A percentile compares a stretch with the other conserved stretches of the same genome.
Conservation (phyloP, 2,113 vertebrate genomes). For the Morone chrysops region DNA sequence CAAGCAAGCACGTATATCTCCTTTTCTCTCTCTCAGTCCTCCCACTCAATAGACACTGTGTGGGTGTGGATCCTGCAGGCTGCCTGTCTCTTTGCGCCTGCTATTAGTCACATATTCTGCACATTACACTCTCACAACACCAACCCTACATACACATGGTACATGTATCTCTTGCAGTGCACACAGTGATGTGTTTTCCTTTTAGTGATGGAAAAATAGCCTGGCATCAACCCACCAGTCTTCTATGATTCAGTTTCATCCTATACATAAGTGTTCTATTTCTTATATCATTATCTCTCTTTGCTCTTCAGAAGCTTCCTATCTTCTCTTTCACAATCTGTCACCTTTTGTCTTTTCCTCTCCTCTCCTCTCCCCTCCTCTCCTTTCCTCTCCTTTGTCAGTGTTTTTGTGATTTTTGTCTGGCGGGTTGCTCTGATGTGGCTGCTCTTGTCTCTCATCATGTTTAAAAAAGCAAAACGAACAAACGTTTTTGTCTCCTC, state of each 20-base stretch:
- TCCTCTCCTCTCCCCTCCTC: not conserved
- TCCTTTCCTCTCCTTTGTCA: constrained; percentile 14
- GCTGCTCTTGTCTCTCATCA: constrained; percentile 73
- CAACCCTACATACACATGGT: constrained; percentile 43
- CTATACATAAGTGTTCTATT: constrained; percentile 43
- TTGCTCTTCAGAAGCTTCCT: constrained; percentile 18
- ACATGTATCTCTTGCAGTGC: constrained; percentile 25
- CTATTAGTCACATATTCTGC: constrained; percentile 76
- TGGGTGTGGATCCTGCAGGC: constrained; percentile 77
- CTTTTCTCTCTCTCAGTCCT: constrained; percentile 64
- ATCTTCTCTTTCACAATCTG: constrained; percentile 31
- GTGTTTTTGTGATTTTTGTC: constrained; percentile 58
- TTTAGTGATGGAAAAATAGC: constrained; percentile 56
- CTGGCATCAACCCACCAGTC: constrained; percentile 48
- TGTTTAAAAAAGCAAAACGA: constrained; percentile 72
- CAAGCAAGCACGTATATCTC: constrained; percentile 18
- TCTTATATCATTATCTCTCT: constrained; percentile 40
- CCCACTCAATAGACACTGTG: constrained; percentile 74
- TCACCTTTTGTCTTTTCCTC: not conserved
- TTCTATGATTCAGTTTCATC: constrained; percentile 56
- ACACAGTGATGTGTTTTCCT: constrained; percentile 36
- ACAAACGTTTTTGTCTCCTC: constrained; percentile 80
- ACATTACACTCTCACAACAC: constrained; percentile 57
- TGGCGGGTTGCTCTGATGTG: constrained; percentile 69
- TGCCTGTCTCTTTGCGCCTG: constrained; percentile 63